These are phyloP conservation scores for Stigmatopora argus DNA, from an alignment of 2,113 vertebrate species.

Conservation along the genomic window DNA sequence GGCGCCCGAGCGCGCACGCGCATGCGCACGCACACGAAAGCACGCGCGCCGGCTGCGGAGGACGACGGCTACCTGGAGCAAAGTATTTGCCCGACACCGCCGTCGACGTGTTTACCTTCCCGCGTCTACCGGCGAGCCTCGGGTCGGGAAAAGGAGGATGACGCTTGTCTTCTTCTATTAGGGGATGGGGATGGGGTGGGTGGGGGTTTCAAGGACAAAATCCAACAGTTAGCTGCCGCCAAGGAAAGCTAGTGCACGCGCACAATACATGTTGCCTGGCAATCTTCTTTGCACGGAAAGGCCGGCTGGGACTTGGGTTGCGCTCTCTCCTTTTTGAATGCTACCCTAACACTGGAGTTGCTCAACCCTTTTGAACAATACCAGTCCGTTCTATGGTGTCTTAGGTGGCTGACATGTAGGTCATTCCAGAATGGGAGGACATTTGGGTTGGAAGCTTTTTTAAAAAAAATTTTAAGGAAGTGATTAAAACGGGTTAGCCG, in stretches of 20 bases:
- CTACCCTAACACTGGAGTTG: slow-evolving; percentile 33
- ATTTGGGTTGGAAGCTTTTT: no score
- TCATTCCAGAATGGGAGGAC: no score
- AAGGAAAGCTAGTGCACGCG: slow-evolving; percentile 37
- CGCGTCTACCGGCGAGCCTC: slow-evolving; percentile 52
- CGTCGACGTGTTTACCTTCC: slow-evolving; percentile 74
- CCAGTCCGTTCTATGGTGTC: no score
- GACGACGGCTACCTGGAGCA: slow-evolving; percentile 66
- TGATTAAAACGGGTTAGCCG: slow-evolving; percentile 9
- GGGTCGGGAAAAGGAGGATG: slow-evolving; percentile 36
- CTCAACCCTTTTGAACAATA: slow-evolving; percentile 9
- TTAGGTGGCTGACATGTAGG: no score
- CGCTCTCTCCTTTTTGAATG: slow-evolving; percentile 42
- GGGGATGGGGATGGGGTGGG: slow-evolving; percentile 27
- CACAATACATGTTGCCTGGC: slow-evolving; percentile 41
- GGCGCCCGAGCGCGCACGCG: no score
- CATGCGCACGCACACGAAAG: no score
- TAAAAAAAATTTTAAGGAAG: no score
- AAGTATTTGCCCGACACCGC: slow-evolving; percentile 58
- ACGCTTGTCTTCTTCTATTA: slow-evolving; percentile 40
- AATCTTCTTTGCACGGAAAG: slow-evolving; percentile 44
- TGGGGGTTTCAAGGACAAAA: slow-evolving; percentile 26
- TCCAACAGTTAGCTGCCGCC: slow-evolving; percentile 32
- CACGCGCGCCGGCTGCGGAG: slow-evolving; percentile 58
- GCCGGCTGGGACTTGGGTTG: slow-evolving; percentile 29